Base-by-base conservation (phyloP, 2,888 invertebrate genomes). In the Dascillus cervinus region DNA sequence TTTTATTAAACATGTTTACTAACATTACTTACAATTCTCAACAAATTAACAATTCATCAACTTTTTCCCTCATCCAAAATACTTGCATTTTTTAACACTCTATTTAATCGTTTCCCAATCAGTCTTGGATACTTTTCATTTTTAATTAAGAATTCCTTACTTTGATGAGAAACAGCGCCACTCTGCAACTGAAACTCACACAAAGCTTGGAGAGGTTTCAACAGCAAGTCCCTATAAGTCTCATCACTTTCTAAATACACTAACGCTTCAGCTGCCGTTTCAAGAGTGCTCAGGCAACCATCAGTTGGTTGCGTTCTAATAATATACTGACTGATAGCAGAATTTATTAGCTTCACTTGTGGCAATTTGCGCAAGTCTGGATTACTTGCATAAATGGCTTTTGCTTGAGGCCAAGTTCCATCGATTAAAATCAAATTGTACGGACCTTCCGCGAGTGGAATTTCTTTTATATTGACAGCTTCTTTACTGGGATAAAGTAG, bases 361-460 rank as follows among this genome's bases (percentile, higher is more conserved):
- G 71, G 78, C 35, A 92, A 64, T 30, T 69, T 67, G 49, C 83
- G 83, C 27, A 94, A 68, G 37, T 77, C 68, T 8, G 81, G 75
- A 59, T 88, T 91, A 40, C 85, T 81, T 26, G 83, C 76, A 65
- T 85, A 94, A 40, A 94, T 89, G 6, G 89, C 85, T 63, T 89
- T 90, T 2, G 94, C 92, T 64, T 95, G 94, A 1, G 90, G 85
- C 94, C 94, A 95, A 5, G 95, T 95, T 3, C 95, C 94, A 69
- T 95, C 94, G 41, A 95, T 75, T 22, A 94, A 66, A 23, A 94
- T 70, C 29, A 94, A 68, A 60, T 87, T 91, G 56, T 83, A 72
- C 22, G 63, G 65, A 43, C 54, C 50, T 30, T 67, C 64, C 34
- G 60, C 56, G 39, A 56, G 52, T 32, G 67, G 58, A 19, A 78